Evolutionary conservation across 2,888 invertebrate species (phyloP).

Genomic region (Leucophora obtusa): DNA sequence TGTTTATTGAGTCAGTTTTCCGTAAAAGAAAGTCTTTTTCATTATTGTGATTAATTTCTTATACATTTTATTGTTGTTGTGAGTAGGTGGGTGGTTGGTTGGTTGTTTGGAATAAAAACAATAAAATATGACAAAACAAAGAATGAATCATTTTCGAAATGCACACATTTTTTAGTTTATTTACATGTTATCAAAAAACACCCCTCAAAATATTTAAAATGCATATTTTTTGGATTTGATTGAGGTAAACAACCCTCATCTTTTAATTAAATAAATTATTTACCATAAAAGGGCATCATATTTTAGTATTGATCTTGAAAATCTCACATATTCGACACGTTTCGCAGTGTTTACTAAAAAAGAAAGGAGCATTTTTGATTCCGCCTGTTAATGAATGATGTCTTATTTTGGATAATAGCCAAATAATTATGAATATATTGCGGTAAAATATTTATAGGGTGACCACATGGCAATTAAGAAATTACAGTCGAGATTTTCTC

Average conservation of each 20-base stretch:
- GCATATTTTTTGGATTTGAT: background rate
- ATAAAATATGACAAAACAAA: background rate
- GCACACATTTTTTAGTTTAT: no score
- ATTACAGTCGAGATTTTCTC: no score
- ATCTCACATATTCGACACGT: background rate
- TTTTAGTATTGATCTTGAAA: slow-evolving; percentile 5
- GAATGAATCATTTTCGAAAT: background rate
- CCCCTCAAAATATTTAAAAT: background rate
- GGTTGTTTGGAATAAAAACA: background rate
- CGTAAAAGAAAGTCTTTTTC: background rate
- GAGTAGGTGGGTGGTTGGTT: slow-evolving; percentile 13
- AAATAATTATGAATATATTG: background rate
- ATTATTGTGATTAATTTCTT: background rate
- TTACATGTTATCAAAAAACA: background rate
- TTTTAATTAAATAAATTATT: background rate
- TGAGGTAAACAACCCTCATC: background rate
- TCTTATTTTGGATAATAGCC: background rate
- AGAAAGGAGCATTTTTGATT: background rate
- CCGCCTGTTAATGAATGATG: background rate
- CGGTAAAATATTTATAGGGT: slow-evolving; percentile 1
- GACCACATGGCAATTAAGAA: background rate
- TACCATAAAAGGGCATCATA: background rate
- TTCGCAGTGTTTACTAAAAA: background rate
- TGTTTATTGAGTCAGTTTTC: slow-evolving; percentile 17
- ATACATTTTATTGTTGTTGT: background rate